Base-by-base conservation (phyloP, 2,888 invertebrate species). In the Ditylenchus weischeri region DNA sequence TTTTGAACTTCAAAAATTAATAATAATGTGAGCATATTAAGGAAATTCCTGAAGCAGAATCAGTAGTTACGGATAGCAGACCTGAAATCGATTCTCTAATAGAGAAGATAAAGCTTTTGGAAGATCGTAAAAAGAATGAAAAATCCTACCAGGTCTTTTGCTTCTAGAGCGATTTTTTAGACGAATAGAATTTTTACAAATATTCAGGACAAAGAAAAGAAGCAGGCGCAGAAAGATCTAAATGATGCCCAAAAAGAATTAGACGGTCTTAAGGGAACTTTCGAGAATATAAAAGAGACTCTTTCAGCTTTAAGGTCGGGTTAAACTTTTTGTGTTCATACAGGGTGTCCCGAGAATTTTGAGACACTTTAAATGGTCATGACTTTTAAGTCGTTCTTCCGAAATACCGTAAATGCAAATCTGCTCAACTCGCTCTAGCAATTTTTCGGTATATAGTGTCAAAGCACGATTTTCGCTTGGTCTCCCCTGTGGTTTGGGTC, bases 101-200 rank as follows among this genome's bases (percentile, higher is more conserved):
- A 36, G 66, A 67, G 18, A 69, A 67, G 43, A 65, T 69, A 35
- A 66, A 64, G 59, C 63, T 57, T 19, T 47, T 71, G 15, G 71
- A 71, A 61, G 65, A 51, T 23, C 69, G 72, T 50, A 74, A 76
- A 57, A 74, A 69, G 54, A 73, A 75, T 48, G 78, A 77, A 60
- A 73, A 75, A 58, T 62, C 47, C 11, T 72, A 57, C 51, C 64
- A 69, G 63, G 73, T 70, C 35, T 6, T 38, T 3, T 18, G 54
- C 35, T 29, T 43, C n/a, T 15, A 19, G 29, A 35, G 15, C 64
- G 21, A 61, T 49, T 54, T 29, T 18, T 4, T 19, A 4, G 21
- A n/a, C 51, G 13, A 13, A 23, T 66, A 49, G 13, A n/a, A 19
- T 19, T 50, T 43, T 21, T 10, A 50, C 2, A 38, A 57, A 23